Base-by-base conservation (phyloP, 64 coral and sea anemone genomes). In the Pocillopora verrucosa region DNA sequence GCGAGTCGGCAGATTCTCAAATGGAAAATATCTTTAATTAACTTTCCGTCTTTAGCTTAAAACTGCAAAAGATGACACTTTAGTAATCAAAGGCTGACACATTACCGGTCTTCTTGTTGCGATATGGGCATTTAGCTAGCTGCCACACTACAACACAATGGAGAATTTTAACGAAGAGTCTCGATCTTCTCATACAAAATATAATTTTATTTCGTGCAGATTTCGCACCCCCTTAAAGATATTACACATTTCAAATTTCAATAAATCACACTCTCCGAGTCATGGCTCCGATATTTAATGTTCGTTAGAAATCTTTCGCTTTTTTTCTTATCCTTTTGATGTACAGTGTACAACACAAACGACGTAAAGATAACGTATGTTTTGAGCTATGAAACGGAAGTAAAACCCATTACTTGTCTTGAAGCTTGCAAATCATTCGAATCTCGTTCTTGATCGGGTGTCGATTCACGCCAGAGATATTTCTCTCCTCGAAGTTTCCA, bases 401-500 rank as follows among this genome's bases (percentile, higher is more conserved):
- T 26, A 17, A 85, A 57, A 37, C 63, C 72, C 57, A 72, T 57
- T 26, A 85, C 63, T 14, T 22, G 11, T 20, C 20, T 22, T 72
- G 82, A 65, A 72, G 13, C 82, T 16, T 85, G 62, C 35, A 83
- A 16, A 83, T 83, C 19, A 36, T 5, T 65, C 12, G 16, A 25
- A 85, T 83, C 12, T 16, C 56, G 37, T 57, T 72, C 36, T 13
- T 57, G 63, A 24, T 20, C 36, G 38, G 14, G 16, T 35, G 58
- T 26, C 34, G 13, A 34, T 12, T 89, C 65, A 35, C 87, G 79
- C 95, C 95, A 97, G n/a, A 97, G 80, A 83, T 93, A 94, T 59
- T 97, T 90, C 51, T 91, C 82, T 60, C 91, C 91, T 78, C 84
- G 91, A 63, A 97, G 82, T 88, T 89, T 97, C 41, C 90, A 64